Percentiles rank a stretch among this genome's conserved stretches.
Evolutionary conservation across 2,113 vertebrate genomes (phyloP).

Genomic region (Argyrosomus japonicus): DNA sequence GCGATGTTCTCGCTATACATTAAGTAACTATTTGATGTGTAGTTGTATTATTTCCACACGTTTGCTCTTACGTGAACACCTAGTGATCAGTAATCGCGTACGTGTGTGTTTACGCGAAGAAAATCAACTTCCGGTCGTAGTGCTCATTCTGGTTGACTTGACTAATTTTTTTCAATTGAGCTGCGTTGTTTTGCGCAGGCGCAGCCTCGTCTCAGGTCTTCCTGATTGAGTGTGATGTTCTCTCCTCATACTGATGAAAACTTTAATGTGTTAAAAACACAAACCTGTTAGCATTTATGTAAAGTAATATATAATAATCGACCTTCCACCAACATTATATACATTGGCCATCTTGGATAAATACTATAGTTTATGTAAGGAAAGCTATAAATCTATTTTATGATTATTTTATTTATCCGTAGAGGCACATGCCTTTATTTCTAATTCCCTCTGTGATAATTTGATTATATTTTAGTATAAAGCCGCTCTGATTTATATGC

Average conservation of each 20-base stretch:
- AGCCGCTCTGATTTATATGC: too few relatives aligned
- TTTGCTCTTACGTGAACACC: fast-evolving
- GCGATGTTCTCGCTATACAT: fast-evolving
- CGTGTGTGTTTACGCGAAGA: not conserved
- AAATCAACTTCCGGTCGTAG: constrained; percentile 12
- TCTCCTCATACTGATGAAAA: too few relatives aligned
- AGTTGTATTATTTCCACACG: fast-evolving
- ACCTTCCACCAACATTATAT: not conserved
- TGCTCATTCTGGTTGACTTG: constrained; percentile 4
- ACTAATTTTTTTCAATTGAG: not conserved
- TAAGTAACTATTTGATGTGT: too few relatives aligned
- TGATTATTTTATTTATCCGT: too few relatives aligned
- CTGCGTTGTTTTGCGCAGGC: constrained; percentile 57
- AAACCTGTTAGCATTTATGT: too few relatives aligned
- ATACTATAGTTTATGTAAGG: not conserved
- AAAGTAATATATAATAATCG: not conserved
- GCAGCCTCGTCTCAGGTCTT: constrained; percentile 54
- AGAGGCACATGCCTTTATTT: too few relatives aligned
- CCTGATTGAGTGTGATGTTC: constrained; percentile 44
- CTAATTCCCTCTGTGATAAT: too few relatives aligned
- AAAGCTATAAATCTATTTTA: too few relatives aligned
- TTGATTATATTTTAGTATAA: too few relatives aligned
- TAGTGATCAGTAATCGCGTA: fast-evolving
- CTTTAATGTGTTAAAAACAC: not conserved
- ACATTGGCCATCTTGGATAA: not conserved